A percentile compares a stretch with the other conserved stretches of the same genome.
Conservation (phyloP, 2,113 vertebrate species). For the Tragelaphus scriptus region DNA sequence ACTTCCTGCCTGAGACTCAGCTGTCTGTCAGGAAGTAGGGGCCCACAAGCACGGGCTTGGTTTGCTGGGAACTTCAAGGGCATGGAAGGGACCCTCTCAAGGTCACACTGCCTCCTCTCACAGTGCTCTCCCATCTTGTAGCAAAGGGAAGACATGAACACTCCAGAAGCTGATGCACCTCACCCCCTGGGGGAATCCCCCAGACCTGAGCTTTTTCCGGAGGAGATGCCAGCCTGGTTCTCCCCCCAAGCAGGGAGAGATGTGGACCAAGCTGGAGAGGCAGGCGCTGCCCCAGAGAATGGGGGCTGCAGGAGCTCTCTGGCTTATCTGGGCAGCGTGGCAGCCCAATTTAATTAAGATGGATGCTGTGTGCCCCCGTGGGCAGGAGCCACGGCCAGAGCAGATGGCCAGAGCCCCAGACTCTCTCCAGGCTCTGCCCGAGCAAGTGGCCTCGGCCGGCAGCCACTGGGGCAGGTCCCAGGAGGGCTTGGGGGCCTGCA, state of each 20-base stretch:
- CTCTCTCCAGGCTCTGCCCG: neutral
- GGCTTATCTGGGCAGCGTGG: neutral
- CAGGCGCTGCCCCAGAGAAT: neutral
- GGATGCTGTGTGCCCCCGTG: neutral
- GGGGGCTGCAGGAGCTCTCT: neutral
- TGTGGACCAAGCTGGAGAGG: neutral
- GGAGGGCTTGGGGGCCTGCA: neutral
- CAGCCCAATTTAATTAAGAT: slow-evolving; percentile 52
- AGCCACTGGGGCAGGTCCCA: neutral
- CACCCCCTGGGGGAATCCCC: neutral
- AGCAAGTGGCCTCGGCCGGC: neutral
- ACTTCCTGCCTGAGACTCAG: neutral
- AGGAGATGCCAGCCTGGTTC: neutral
- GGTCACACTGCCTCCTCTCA: neutral
- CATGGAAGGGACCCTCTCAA: neutral
- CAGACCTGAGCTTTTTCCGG: neutral
- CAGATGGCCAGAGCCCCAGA: slow-evolving; percentile 24
- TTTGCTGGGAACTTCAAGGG: neutral
- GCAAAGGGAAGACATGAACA: neutral
- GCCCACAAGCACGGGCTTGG: neutral
- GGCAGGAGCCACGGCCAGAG: neutral
- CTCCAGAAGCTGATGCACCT: neutral
- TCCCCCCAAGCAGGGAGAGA: neutral
- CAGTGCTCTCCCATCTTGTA: too few relatives aligned
- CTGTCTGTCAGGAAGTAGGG: neutral